These are phyloP conservation scores for Micromussa lordhowensis DNA, from an alignment of 92 coral and sea anemone species.

Conservation along the genomic window DNA sequence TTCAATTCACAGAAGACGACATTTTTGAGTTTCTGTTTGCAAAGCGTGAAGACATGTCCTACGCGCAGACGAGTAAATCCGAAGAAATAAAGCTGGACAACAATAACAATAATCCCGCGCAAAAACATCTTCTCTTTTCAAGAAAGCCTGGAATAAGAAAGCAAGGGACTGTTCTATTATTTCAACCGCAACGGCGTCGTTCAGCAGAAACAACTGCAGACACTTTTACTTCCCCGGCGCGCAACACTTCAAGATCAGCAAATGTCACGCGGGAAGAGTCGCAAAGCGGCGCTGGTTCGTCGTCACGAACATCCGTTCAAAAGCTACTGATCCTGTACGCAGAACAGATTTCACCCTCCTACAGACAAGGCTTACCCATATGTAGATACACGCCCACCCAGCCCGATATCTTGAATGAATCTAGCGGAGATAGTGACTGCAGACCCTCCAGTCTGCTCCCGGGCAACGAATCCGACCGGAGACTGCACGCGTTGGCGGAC, in stretches of 20 bases:
- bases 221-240: background rate
- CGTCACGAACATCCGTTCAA: constrained; percentile 62
- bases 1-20: constrained; percentile 53
- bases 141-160: constrained; percentile 9
- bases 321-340: constrained; percentile 71
- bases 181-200: background rate
- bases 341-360: constrained; percentile 76
- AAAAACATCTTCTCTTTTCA: background rate
- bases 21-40: constrained; percentile 80
- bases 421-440: background rate
- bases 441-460: constrained; percentile 23
- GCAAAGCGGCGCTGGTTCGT: background rate
- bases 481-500: constrained; percentile 6
- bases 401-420: constrained; percentile 40
- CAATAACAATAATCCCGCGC: background rate
- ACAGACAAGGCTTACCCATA: constrained; percentile 68
- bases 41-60: constrained; percentile 46
- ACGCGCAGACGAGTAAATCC: constrained; percentile 25
- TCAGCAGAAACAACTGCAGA: background rate
- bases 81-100: background rate
- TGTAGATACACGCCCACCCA: constrained; percentile 66
- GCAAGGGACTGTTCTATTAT: background rate
- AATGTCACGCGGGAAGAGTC: background rate
- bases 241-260: background rate
- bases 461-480: background rate